A percentile compares a stretch with the other conserved stretches of the same genome.
Evolutionary conservation across 2,797 vertebrate species (phyloP).

Genomic region (Chelon labrosus): DNA sequence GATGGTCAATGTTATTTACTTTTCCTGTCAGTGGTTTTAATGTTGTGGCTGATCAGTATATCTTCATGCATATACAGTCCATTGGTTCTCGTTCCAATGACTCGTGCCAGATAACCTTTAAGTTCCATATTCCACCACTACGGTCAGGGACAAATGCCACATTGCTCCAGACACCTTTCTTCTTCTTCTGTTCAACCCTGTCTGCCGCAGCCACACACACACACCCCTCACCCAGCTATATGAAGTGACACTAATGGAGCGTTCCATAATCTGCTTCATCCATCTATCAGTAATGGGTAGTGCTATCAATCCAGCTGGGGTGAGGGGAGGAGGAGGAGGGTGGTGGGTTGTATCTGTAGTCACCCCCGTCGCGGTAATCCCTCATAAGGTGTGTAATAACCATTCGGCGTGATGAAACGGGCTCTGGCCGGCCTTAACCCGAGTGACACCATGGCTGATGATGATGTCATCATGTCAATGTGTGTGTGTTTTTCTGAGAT

Average conservation of each 20-base stretch:
- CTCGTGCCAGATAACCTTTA: constrained; percentile 41
- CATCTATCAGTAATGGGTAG: constrained; percentile 79
- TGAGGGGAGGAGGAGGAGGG: neutral
- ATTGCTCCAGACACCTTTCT: constrained; percentile 46
- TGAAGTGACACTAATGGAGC: constrained; percentile 82
- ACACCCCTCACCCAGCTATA: constrained; percentile 55
- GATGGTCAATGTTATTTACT: no score
- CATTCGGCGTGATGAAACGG: constrained; percentile 63
- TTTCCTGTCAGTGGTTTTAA: constrained; percentile 2
- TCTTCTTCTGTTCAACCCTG: constrained; percentile 19
- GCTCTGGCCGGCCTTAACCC: constrained; percentile 76
- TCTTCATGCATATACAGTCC: constrained; percentile 19
- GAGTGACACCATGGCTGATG: constrained; percentile 65
- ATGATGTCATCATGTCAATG: constrained; percentile 73
- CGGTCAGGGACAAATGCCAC: constrained; percentile 48
- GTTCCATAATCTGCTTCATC: constrained; percentile 76
- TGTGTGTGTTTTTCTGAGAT: constrained; percentile 45
- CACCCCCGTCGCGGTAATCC: constrained; percentile 58
- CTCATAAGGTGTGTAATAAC: constrained; percentile 76
- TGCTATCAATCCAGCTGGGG: constrained; percentile 67
- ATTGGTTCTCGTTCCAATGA: constrained; percentile 14
- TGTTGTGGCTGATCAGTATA: neutral
- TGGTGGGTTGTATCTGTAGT: constrained; percentile 50
- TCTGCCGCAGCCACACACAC: constrained; percentile 26
- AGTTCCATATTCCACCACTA: constrained; percentile 17